Percentiles rank a stretch among this genome's conserved stretches.
These are phyloP conservation scores for Muscicapa comitata DNA, from an alignment of 2,797 vertebrate genomes.

Conservation along the genomic window DNA sequence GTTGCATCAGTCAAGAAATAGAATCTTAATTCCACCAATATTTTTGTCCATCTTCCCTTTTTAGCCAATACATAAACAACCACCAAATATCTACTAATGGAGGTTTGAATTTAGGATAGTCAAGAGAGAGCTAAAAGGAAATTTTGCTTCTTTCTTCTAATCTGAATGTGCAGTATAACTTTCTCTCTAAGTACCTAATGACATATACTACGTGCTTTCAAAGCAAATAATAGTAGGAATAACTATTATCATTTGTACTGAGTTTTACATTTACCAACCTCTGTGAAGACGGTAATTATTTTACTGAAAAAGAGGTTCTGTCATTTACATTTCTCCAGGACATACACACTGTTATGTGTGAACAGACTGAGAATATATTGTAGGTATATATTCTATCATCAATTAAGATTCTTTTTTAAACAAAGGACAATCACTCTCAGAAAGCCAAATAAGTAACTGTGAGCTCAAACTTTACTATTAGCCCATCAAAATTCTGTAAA, in stretches of 20 bases:
- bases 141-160: neutral
- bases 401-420: neutral
- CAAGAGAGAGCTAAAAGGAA: neutral
- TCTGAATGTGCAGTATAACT: fast-evolving
- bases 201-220: neutral
- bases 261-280: neutral
- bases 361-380: neutral
- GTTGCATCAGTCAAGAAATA: neutral
- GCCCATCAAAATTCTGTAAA: neutral
- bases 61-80: neutral
- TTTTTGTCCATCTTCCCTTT: neutral
- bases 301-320: neutral
- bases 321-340: neutral
- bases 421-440: neutral
- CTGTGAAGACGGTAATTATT: conserved; percentile 1
- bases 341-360: neutral
- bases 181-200: neutral
- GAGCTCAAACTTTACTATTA: neutral
- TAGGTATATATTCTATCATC: neutral
- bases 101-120: neutral
- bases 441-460: neutral
- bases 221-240: neutral
- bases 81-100: neutral
- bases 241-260: neutral
- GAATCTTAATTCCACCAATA: neutral